These are phyloP conservation scores for Drosophila mettleri DNA, from an alignment of 2,888 invertebrate genomes.

Conservation along the genomic window DNA sequence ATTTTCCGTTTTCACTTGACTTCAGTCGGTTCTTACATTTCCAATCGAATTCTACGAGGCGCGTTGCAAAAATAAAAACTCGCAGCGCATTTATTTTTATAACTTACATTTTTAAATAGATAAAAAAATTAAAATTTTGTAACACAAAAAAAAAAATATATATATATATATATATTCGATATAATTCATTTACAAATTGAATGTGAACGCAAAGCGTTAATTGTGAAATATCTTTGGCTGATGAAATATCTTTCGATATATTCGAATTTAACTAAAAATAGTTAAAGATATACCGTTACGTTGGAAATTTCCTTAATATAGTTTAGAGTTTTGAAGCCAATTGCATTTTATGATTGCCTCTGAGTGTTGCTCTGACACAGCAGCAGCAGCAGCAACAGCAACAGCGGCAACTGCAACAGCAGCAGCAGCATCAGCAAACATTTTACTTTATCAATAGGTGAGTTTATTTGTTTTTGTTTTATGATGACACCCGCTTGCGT, in stretches of 20 bases:
- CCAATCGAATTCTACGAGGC: conserved; percentile 79
- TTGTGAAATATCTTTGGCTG: neutral
- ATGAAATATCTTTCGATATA: neutral
- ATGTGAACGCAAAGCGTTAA: conserved; percentile 6
- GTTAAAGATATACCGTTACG: conserved; percentile 20
- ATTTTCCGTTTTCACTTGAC: conserved; percentile 77
- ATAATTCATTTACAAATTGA: neutral
- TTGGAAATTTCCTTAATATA: conserved; percentile 29
- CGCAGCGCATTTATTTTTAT: conserved; percentile 33
- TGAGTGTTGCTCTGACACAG: conserved; percentile 61
- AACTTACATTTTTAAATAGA: conserved; percentile 8
- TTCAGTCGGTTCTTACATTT: conserved; percentile 83
- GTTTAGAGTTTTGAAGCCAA: conserved; percentile 66
- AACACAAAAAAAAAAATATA: neutral
- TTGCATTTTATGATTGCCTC: conserved; percentile 79
- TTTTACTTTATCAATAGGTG: conserved; percentile 63
- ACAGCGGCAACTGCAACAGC: conserved; percentile 29
- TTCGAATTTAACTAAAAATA: neutral
- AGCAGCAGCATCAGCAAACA: conserved; percentile 18
- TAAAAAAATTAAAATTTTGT: too few species aligned
- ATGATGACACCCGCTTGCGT: neutral
- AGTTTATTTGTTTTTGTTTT: conserved; percentile 37
- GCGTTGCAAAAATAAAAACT: conserved; percentile 66
- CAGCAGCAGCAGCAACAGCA: conserved; percentile 38
- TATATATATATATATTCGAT: neutral